Conservation (phyloP, 2,888 invertebrate genomes). For the Punctoribates punctum region DNA sequence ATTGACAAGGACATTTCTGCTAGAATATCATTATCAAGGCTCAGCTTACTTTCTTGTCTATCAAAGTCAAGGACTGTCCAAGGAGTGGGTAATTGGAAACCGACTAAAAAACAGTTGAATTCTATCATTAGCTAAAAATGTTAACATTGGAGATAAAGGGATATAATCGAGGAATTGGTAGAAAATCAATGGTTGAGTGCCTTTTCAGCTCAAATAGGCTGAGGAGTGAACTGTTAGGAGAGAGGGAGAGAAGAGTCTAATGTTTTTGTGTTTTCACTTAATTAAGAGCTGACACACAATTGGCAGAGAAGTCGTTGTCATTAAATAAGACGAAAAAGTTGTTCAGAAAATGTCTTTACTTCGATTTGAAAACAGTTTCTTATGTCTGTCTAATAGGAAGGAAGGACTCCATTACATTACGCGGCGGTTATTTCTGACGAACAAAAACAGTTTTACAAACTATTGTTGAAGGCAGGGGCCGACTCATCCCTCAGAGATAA, state of each 20-base stretch:
- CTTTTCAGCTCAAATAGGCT: too few species aligned
- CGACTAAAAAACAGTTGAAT: too few species aligned
- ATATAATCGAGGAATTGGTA: not conserved
- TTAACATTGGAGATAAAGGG: not conserved
- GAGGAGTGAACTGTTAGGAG: too few species aligned
- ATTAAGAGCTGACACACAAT: too few species aligned
- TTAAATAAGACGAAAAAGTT: slow-evolving; percentile 23
- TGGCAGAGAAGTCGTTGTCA: too few species aligned
- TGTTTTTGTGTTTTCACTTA: too few species aligned
- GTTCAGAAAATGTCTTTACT: not conserved
- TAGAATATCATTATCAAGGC: too few species aligned
- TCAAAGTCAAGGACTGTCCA: too few species aligned
- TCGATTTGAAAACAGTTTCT: not conserved
- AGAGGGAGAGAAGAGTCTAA: too few species aligned
- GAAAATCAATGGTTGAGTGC: not conserved
- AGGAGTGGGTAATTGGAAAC: not conserved
- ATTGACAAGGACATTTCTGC: too few species aligned
- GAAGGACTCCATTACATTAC: slow-evolving; percentile 82
- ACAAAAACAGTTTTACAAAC: slow-evolving; percentile 70
- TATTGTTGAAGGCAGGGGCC: slow-evolving; percentile 74
- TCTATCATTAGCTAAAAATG: too few species aligned
- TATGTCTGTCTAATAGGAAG: slow-evolving; percentile 58
- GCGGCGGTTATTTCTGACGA: slow-evolving; percentile 73
- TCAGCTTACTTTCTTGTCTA: too few species aligned
- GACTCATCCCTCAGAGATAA: slow-evolving; percentile 78